Percentiles rank a stretch among this genome's conserved stretches.
phyloP scores from a whole-genome alignment of 35 echinoderm and acorn worm genomes.

The Diadema setosum region DNA sequence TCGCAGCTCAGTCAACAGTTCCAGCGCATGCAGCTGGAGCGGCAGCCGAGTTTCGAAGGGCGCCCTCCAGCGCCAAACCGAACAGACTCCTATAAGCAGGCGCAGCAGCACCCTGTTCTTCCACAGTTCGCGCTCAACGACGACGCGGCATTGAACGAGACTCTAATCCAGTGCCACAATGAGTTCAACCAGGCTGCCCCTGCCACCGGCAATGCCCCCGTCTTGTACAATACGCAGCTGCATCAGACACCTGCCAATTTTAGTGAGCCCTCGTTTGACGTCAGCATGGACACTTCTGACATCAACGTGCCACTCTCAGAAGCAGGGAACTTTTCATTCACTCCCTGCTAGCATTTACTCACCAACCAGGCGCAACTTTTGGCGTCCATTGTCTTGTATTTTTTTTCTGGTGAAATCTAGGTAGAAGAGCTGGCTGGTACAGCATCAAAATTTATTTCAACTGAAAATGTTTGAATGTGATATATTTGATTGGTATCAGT shows the following conservation, averaged over 20 bases:
- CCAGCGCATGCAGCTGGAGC: slow-evolving; percentile 85
- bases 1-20: slow-evolving; percentile 97
- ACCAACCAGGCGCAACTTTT: not conserved
- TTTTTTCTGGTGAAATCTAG: no score
- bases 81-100: slow-evolving; percentile 92
- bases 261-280: slow-evolving; percentile 43
- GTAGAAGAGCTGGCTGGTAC: slow-evolving; percentile 42
- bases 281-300: slow-evolving; percentile 69
- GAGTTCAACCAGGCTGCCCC: not conserved
- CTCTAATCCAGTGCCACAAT: not conserved
- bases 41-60: slow-evolving; percentile 91
- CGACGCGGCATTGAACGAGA: slow-evolving; percentile 16
- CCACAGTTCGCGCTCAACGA: slow-evolving; percentile 66
- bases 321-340: slow-evolving; percentile 53
- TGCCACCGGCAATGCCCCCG: not conserved
- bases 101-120: slow-evolving; percentile 93
- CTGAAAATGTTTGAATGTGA: not conserved
- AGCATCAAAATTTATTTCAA: not conserved
- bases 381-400: not conserved
- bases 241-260: slow-evolving; percentile 1
- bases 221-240: not conserved
- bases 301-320: slow-evolving; percentile 32
- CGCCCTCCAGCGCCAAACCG: slow-evolving; percentile 82
- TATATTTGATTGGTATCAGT: not conserved
- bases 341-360: slow-evolving; percentile 5